Base-by-base conservation (phyloP, 2,888 invertebrate species). In the Oscheius sp. region DNA sequence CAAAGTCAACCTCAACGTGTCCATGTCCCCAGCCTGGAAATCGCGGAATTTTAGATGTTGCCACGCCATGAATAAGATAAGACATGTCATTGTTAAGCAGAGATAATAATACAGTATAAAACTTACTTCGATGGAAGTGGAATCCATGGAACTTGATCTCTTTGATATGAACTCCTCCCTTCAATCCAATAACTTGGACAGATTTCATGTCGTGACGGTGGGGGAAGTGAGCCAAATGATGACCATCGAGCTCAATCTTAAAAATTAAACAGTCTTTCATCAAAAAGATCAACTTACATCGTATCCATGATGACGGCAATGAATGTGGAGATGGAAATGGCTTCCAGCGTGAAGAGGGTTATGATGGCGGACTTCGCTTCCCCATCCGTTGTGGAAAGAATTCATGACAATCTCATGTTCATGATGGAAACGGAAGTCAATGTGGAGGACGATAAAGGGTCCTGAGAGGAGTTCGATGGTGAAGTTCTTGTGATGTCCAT, bases 381-480 rank as follows among this genome's bases (percentile, higher is more conserved):
- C 80, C 81, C 81, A 81, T 51, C 38, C 30, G 17, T 74, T 75
- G 51, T 71, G 72, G 33, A 61, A 59, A 24, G 79, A 71, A 71
- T 81, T 81, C 71, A 80, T 70, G 32, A 69, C 76, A 66, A 81
- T 71, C 50, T 62, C 49, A 47, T 77, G 77, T 41, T 72, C 71
- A 49, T 74, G 77, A 32, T 74, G 72, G 75, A 81, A 81, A 17
- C 80, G 81, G 78, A 81, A 81, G 70, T 78, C 77, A 61, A 81
- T 71, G 69, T 80, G 80, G 49, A 81, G 73, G 47, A 80, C 80
- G 67, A 81, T 72, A 66, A 78, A 72, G 36, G 80, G 80, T 57
- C 80, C 81, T 32, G 80, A 77, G 65, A 81, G 72, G 45, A 81
- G 72, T 57, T 81, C 81, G 24, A 81, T 73, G 66, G 75, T 73